Evolutionary conservation across 2,888 invertebrate genomes (phyloP), one percentile per base, ranked within the genome.

Genomic region (Andrena bucephala): DNA sequence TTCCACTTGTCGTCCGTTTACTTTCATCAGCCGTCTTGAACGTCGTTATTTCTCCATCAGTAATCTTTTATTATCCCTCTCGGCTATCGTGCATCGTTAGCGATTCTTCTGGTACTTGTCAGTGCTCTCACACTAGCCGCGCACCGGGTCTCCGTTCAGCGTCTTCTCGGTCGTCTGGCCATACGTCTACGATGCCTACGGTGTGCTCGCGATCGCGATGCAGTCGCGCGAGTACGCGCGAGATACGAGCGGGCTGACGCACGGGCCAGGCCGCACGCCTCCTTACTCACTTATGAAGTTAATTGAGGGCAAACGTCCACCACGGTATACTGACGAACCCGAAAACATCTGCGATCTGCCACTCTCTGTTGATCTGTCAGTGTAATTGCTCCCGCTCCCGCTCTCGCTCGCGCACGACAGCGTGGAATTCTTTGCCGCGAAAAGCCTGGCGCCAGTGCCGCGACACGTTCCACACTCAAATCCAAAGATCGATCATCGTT

Each of bases 231-330:
- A 48, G 72, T 80, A 81, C 84, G 74, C 79, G 74, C 69, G 52
- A 83, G 86, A 87, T 85, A 81, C 83, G 87, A 75, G 86, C 87
- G 89, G 84, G 89, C 89, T 84, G 90, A 88, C 88, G 87, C 89
- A 87, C 87, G 42, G 42, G 42, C 42, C 36, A 3, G 36, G 36
- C 36, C 42, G 93, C 92, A 93, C 94, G 94, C 93, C 94, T 93
- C 91, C 93, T 93, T 93, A 93, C 93, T 94, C 93, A 93, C 93
- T 94, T 94, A 93, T 94, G 88, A 92, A 93, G 93, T 93, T 94
- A 94, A 94, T 94, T 94, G 94, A 94, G 94, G 93, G 93, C 94
- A 94, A 94, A 93, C 93, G 93, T 93, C 93, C 91, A 91, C 91
- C 87, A 87, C 89, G 84, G 71, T 82, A 85, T 94, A 94, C 93